Base-by-base conservation (phyloP, 2,888 invertebrate genomes). In the Eurytoma adleriae region DNA sequence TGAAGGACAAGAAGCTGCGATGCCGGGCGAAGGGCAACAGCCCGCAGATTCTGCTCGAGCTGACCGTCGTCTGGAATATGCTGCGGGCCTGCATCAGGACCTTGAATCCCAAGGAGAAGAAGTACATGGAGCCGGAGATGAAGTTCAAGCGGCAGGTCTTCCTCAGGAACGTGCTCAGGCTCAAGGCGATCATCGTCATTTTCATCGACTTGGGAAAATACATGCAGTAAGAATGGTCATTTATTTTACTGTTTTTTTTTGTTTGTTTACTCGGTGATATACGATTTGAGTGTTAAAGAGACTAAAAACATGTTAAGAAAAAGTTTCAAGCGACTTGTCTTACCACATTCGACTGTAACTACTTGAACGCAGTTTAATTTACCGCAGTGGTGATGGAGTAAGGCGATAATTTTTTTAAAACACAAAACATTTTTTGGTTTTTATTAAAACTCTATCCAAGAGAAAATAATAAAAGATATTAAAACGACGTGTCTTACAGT, bases 141-240 rank as follows among this genome's bases (percentile, higher is more conserved):
- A 98, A 98, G 90, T 99, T 99, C 91, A 99, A 99, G 91, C 93
- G 98, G 84, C 96, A 98, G 89, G 93, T 98, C 71, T 98, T 99
- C 90, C 95, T 99, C 80, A 93, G 96, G 72, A 99, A 99, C 89
- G 98, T 99, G 13, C 95, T 97, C 92, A 93, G 99, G 85, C 93
- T 99, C 78, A 97, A 98, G 90, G 95, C 95, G 61, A 96, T 99
- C 76, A 95, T 97, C 16, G 94, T 97, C 93, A 95, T 95, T 91
- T 95, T 98, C 85, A 95, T 98, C 82, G 98, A 98, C 90, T 92
- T 96, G 80, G 96, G 97, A 13, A 96, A 97, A 91, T 96, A 97
- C 90, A 93, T 99, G 84, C 97, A 98, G 97, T 97, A 91, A 94
- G 96, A 14, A 48, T 24, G 24, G 24, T 24, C 5, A 10, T 79